A percentile compares a stretch with the other conserved stretches of the same genome.
Evolutionary conservation across 2,113 vertebrate genomes (phyloP).

Genomic region (Carlito syrichta): DNA sequence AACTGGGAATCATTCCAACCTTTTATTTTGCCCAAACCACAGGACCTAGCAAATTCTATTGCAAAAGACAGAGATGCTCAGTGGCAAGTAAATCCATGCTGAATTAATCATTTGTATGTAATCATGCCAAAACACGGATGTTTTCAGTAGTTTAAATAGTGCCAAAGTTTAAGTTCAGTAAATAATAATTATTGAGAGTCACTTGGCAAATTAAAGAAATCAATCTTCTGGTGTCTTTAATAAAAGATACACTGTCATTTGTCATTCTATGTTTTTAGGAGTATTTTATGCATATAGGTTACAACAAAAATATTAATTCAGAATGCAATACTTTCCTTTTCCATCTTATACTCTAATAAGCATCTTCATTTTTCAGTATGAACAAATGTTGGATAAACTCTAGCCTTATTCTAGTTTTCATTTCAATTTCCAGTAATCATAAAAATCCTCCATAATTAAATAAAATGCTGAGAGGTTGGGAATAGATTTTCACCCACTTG

Average conservation of each 20-base stretch:
- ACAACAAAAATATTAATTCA: conserved; percentile 49
- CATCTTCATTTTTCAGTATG: conserved; percentile 61
- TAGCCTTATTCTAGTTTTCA: conserved; percentile 67
- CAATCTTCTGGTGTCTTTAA: conserved; percentile 68
- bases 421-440: conserved; percentile 79
- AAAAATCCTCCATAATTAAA: conserved; percentile 78
- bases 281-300: neutral
- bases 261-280: neutral
- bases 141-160: conserved; percentile 72
- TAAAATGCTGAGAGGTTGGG: conserved; percentile 77
- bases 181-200: conserved; percentile 76
- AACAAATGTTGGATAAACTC: conserved; percentile 64
- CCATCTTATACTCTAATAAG: conserved; percentile 40
- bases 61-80: conserved; percentile 81
- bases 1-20: conserved; percentile 84
- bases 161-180: conserved; percentile 73
- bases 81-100: conserved; percentile 74
- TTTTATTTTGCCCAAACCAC: conserved; percentile 85
- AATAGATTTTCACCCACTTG: conserved; percentile 77
- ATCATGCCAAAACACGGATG: conserved; percentile 69
- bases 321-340: neutral
- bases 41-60: conserved; percentile 77
- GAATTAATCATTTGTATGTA: conserved; percentile 82
- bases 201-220: conserved; percentile 73
- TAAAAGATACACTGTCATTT: too few relatives aligned